Evolutionary conservation across 2,888 invertebrate species (phyloP).

Genomic region (Ochropleura plecta): DNA sequence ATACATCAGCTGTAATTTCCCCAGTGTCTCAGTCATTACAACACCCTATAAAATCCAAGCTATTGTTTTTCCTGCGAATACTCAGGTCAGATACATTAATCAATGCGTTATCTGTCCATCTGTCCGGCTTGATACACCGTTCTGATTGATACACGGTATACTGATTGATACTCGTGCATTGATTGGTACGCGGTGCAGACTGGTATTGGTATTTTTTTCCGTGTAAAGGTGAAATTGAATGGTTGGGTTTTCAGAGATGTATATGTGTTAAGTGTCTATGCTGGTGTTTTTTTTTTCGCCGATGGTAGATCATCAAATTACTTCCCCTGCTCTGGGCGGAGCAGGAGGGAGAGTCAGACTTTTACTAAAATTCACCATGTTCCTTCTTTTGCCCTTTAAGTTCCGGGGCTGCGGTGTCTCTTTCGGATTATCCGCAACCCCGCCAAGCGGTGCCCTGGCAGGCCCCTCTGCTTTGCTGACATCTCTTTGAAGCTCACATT

Average conservation of each 20-base stretch:
- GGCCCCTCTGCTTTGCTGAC: too few species aligned
- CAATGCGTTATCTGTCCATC: conserved; percentile 35
- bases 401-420: too few species aligned
- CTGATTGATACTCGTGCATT: conserved; percentile 32
- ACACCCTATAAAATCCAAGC: not conserved
- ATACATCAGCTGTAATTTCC: conserved; percentile 14
- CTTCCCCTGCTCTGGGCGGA: too few species aligned
- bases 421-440: too few species aligned
- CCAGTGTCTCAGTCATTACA: not conserved
- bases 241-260: not conserved
- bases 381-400: too few species aligned
- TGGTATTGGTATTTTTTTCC: conserved; percentile 25
- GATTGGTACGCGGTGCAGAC: conserved; percentile 31
- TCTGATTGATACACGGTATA: conserved; percentile 36
- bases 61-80: conserved; percentile 25
- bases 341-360: too few species aligned
- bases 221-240: conserved; percentile 15
- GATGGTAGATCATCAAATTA: too few species aligned
- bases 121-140: conserved; percentile 27
- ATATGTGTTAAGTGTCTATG: too few species aligned
- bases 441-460: too few species aligned
- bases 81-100: conserved; percentile 34
- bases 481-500: too few species aligned
- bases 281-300: too few species aligned
- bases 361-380: too few species aligned